These are phyloP conservation scores for Cirrhinus mrigala DNA, from an alignment of 2,797 vertebrate genomes.

Conservation along the genomic window DNA sequence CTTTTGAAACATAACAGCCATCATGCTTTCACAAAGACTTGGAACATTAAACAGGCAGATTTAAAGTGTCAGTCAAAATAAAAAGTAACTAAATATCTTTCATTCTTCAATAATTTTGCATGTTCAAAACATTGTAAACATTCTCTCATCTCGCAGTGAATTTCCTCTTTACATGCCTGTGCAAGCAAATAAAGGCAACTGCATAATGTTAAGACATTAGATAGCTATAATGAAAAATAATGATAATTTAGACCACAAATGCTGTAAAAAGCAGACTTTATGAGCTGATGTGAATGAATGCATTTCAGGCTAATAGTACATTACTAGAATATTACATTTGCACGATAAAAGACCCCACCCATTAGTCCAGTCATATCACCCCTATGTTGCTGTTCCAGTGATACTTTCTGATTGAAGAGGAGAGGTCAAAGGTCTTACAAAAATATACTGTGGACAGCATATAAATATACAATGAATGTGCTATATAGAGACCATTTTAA, in stretches of 20 bases:
- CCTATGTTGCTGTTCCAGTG: neutral
- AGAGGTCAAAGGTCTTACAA: constrained; percentile 17
- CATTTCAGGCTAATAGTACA: constrained; percentile 14
- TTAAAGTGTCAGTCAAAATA: neutral
- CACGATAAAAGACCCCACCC: neutral
- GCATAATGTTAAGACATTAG: neutral
- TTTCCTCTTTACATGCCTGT: neutral
- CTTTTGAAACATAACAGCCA: neutral
- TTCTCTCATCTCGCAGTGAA: neutral
- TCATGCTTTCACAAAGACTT: neutral
- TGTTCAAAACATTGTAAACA: neutral
- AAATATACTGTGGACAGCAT: constrained; percentile 41
- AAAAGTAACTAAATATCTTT: neutral
- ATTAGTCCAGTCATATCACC: constrained; percentile 11
- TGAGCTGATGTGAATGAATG: neutral
- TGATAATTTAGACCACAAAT: constrained; percentile 13
- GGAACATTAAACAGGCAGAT: neutral
- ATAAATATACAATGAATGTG: constrained; percentile 20
- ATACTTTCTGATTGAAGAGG: neutral
- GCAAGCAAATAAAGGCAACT: neutral
- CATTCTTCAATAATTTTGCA: neutral
- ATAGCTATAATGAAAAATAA: neutral
- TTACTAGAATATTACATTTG: constrained; percentile 11
- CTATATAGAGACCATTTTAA: neutral
- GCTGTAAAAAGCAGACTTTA: constrained; percentile 14